Evolutionary conservation across 2,797 vertebrate species (phyloP), one percentile per base, ranked within the genome.

Genomic region (Enteromius paludinosus): DNA sequence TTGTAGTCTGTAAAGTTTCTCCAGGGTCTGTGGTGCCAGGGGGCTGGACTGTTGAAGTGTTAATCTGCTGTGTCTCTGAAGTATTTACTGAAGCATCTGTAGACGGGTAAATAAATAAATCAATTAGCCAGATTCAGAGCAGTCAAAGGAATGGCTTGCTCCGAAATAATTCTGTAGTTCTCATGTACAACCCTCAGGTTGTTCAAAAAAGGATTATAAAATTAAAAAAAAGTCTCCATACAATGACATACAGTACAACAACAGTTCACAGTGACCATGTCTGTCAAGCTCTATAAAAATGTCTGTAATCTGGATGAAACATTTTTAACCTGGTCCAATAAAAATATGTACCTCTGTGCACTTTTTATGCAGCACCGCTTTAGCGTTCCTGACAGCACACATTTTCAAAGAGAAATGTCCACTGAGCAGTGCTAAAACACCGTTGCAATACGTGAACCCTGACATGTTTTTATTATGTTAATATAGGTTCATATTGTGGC

Each of bases 1-100:
- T 38, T 10, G 59, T 15, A 33, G 78, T 84, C 52, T 35, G 18
- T 12, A 77, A 78, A 64, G 59, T 17, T 0, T 81, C 18, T 74
- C 18, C 69, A 7, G 83, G 69, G n/a, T 11, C 15, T 70, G 10
- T 35, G 38, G 18, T 30, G 4, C 1, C 7, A 33, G 3, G 43
- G 17, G 66, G 25, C 11, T 23, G 62, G 38, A 9, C 18, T 25
- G 38, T 25, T 71, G 5, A 6, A 20, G 2, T 10, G 17, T 0
- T 11, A 1, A 10, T 2, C 14, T 41, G n/a, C n/a, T 66, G 41
- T 15, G 2, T 20, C 0, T 28, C 43, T 61, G 20, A 4, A 17
- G 1, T 35, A 11, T 18, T 23, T 7, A 45, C 3, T 4, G 9
- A 12, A 6, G 11, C 17, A 25, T 8, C 41, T 62, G 12, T 0